Base-by-base conservation (phyloP, 2,113 vertebrate genomes). In the Carassius auratus region DNA sequence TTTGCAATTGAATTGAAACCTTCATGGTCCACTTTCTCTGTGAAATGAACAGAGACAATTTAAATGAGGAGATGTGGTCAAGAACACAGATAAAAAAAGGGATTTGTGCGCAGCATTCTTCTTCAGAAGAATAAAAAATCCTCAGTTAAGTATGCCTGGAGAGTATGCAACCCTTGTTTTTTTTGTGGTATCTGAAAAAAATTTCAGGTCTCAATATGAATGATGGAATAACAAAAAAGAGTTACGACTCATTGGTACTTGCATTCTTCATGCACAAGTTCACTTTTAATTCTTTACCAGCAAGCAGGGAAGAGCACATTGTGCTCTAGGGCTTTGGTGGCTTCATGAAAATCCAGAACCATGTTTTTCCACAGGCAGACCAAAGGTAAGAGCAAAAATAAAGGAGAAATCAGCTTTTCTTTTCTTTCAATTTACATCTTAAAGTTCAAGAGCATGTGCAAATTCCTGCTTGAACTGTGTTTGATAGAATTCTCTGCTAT, bases 1-100 rank as follows among this genome's bases (percentile, higher is more conserved):
- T 90, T 86, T 86, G 89, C 86, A 91, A 85, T 81, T 91, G 89
- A 88, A 89, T 82, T 75, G 73, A 36, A 89, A 84, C 76, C 89
- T 89, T 89, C 84, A 57, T 74, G 13, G 81, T 84, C 84, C 87
- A 69, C 19, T 84, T 84, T 78, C 30, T 84, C 76, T 81, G 36
- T 71, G 57, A 82, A 82, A 84, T 85, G 69, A 76, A 78, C 85
- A 69, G 85, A 82, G 71, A 23, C 10, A 61, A 82, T 81, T 77
- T 62, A 68, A 52, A 81, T 75, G 71, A 85, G 83, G 85, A 85
- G 84, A 85, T 45, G 50, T 81, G 73, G 85, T 85, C 57, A 50
- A 73, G 68, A 84, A 55, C 42, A 26, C 33, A 68, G 21, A 85
- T 76, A 23, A n/a, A 33, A 78, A 77, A 84, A 88, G 62, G 21